phyloP scores from a whole-genome alignment of 2,888 invertebrate genomes.

The Furcula furcula region DNA sequence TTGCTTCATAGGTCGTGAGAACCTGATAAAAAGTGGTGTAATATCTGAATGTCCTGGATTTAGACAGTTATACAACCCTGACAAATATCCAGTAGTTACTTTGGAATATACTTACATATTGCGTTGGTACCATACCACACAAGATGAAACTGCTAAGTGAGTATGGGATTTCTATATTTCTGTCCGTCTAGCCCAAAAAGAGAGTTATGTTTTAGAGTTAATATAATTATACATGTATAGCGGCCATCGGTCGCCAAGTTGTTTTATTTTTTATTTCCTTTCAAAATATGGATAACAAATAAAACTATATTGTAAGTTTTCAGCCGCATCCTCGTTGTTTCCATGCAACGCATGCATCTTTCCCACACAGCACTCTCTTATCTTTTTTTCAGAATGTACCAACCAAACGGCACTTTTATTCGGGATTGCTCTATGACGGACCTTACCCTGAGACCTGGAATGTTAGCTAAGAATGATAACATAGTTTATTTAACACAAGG shows the following conservation, averaged over 20 bases:
- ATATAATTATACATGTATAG: too few relatives aligned
- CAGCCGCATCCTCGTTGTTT: too few relatives aligned
- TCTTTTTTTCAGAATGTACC: conserved; percentile 40
- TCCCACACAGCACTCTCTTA: not conserved
- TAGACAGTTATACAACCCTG: not conserved
- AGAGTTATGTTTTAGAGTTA: too few relatives aligned
- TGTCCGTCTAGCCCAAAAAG: too few relatives aligned
- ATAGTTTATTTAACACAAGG: conserved; percentile 38
- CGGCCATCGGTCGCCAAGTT: too few relatives aligned
- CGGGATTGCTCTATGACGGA: conserved; percentile 34
- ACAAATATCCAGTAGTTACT: not conserved
- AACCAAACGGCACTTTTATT: conserved; percentile 30
- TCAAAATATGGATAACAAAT: too few relatives aligned
- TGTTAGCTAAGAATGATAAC: conserved; percentile 26
- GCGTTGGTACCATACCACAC: not conserved
- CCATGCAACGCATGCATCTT: too few relatives aligned
- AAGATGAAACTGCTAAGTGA: not conserved
- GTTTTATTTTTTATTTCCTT: too few relatives aligned
- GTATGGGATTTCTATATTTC: too few relatives aligned
- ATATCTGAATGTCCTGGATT: not conserved
- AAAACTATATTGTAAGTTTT: too few relatives aligned
- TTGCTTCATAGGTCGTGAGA: not conserved
- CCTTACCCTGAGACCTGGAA: conserved; percentile 36
- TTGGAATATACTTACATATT: not conserved
- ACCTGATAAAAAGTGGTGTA: not conserved